Evolutionary conservation across 2,113 vertebrate species (phyloP).

Genomic region (Cyprinodon variegatus): DNA sequence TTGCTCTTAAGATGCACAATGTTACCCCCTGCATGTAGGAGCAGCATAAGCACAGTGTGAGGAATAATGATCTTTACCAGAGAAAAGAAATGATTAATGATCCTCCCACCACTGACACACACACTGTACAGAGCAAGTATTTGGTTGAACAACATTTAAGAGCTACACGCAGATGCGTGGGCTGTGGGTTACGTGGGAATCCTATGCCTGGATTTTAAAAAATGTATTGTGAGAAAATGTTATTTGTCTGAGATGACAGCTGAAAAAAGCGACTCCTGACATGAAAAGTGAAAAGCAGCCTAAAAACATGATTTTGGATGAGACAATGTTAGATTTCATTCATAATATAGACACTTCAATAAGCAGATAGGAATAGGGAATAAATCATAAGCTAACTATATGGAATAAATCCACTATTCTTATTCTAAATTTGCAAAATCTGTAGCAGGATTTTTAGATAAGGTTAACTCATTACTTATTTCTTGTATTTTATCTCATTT

Average conservation of each 20-base stretch:
- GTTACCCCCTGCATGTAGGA: conserved; percentile 46
- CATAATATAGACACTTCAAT: conserved; percentile 19
- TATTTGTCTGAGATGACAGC: conserved; percentile 9
- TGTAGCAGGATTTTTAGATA: conserved; percentile 9
- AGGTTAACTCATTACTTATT: conserved; percentile 32
- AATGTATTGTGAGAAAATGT: neutral
- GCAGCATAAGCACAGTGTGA: conserved; percentile 3
- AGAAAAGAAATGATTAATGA: conserved; percentile 61
- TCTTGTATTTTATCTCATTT: conserved; percentile 11
- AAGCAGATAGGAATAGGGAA: conserved; percentile 1
- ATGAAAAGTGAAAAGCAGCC: conserved; percentile 18
- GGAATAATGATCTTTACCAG: conserved; percentile 61
- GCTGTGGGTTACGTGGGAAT: conserved; percentile 6
- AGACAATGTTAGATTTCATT: neutral
- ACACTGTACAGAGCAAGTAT: neutral
- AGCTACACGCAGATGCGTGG: conserved; percentile 22
- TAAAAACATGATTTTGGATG: conserved; percentile 18
- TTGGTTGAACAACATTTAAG: conserved; percentile 24
- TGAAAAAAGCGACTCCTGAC: neutral
- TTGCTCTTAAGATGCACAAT: conserved; percentile 54
- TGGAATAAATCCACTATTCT: conserved; percentile 6
- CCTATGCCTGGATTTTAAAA: conserved; percentile 16
- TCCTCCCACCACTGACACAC: conserved; percentile 16
- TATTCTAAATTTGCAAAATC: conserved; percentile 17
- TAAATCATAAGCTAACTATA: conserved; percentile 19